Base-by-base conservation (phyloP, 2,888 invertebrate genomes). In the Matsumyia berberina region DNA sequence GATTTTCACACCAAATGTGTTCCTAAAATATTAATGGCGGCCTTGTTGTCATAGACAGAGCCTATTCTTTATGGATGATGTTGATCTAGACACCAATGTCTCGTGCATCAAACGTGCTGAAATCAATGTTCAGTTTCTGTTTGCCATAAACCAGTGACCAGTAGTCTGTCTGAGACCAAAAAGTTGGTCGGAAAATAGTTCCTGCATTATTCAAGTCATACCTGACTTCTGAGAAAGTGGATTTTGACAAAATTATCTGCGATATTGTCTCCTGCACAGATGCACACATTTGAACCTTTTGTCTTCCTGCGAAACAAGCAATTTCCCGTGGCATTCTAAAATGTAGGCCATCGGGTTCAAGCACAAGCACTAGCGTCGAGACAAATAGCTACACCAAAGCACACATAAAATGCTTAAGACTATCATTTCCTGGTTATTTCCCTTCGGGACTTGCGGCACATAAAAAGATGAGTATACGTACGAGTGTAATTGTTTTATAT, bases 401-500 rank as follows among this genome's bases (percentile, higher is more conserved):
- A 11, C 37, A 37, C 31, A 66, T 55, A 64, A 57, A 82, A 17
- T 66, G 37, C 46, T 78, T 77, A 67, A 82, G 57, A 60, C 35
- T 53, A 67, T 78, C 58, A 82, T 78, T 78, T 73, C 72, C 78
- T 67, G 72, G n/a, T 72, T 66, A 60, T 60, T 77, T 31, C 31
- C 37, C 46, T 46, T 44, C 57, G 44, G 60, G 31, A 55, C 53
- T 44, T 35, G 35, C 11, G 51, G 24, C 44, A 62, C 31, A 78
- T 66, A 60, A 57, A 62, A 62, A 62, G 49, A 83, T 74, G 69
- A 69, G 64, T 69, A 79, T 79, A 79, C 24, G 4, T 24, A 24
- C 24, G 4, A n/a, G n/a, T n/a, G n/a, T n/a, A n/a, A 83, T 83
- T 83, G 79, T 79, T 83, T 79, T 67, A 83, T 79, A 69, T 74